phyloP scores from a whole-genome alignment of 1,140 invertebrate species.

The Glossosoma conforme region DNA sequence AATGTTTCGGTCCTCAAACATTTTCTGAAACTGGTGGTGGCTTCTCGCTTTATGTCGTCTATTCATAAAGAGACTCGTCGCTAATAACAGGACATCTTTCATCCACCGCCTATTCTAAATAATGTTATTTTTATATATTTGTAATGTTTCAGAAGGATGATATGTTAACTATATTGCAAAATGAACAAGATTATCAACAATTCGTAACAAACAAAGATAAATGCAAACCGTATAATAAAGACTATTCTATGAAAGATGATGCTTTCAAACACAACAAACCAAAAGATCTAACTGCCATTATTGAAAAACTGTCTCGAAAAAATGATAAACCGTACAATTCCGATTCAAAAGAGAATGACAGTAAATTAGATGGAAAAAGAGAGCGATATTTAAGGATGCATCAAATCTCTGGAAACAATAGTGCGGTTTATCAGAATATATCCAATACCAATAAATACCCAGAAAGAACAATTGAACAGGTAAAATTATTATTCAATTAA shows the following conservation, averaged over 20 bases:
- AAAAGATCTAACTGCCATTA: constrained; percentile 55
- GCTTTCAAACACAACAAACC: not conserved
- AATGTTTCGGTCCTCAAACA: too few relatives aligned
- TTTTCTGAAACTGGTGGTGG: too few relatives aligned
- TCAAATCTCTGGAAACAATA: constrained; percentile 45
- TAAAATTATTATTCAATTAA: too few relatives aligned
- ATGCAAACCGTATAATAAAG: too few relatives aligned
- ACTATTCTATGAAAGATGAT: constrained; percentile 18
- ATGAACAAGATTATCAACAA: constrained; percentile 42
- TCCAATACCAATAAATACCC: too few relatives aligned
- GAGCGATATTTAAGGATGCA: constrained; percentile 42
- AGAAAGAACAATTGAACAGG: too few relatives aligned
- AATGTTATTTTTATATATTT: too few relatives aligned
- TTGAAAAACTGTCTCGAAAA: constrained; percentile 44
- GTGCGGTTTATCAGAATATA: constrained; percentile 50
- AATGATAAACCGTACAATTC: constrained; percentile 32
- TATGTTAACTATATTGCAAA: constrained; percentile 40
- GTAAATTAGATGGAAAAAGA: constrained; percentile 16
- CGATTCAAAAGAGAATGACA: constrained; percentile 19
- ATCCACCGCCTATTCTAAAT: too few relatives aligned
- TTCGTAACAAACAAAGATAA: constrained; percentile 35
- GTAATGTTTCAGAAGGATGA: constrained; percentile 42
- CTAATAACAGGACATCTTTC: too few relatives aligned
- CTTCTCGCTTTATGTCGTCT: too few relatives aligned
- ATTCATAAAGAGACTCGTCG: too few relatives aligned